Evolutionary conservation across 2,113 vertebrate genomes (phyloP).

Genomic region (Corythaixoides concolor): DNA sequence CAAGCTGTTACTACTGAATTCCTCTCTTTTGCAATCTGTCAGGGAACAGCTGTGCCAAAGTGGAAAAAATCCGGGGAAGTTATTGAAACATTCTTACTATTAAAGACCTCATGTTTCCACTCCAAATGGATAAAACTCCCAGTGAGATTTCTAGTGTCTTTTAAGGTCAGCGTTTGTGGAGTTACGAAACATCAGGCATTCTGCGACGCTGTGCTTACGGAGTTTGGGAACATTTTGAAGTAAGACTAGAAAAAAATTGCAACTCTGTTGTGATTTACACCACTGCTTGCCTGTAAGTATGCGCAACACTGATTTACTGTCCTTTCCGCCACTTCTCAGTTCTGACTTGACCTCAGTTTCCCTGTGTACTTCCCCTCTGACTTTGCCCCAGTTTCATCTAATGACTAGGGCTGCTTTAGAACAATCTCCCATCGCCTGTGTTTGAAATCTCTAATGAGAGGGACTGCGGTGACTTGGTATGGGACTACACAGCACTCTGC

Average conservation of each 20-base stretch:
- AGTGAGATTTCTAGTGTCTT: constrained; percentile 35
- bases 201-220: not conserved
- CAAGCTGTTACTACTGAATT: constrained; percentile 25
- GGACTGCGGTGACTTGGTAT: not conserved
- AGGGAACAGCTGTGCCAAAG: constrained; percentile 30
- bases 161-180: constrained; percentile 7
- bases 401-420: not conserved
- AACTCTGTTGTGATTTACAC: not conserved
- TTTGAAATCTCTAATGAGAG: not conserved
- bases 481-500: not conserved
- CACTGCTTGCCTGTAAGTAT: not conserved
- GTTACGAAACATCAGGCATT: not conserved
- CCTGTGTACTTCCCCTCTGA: not conserved
- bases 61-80: constrained; percentile 46
- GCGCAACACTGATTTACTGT: not conserved
- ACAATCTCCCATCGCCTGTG: not conserved
- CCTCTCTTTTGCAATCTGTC: constrained; percentile 43
- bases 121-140: constrained; percentile 20
- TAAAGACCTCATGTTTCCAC: constrained; percentile 50
- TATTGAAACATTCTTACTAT: constrained; percentile 44
- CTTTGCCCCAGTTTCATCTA: not conserved
- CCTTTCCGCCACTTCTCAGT: not conserved
- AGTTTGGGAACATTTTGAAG: constrained; percentile 24
- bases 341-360: not conserved
- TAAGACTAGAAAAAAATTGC: not conserved